Base-by-base conservation (phyloP, 37 sponge, comb jelly and placozoan genomes). In the Petrosia ficiformis region DNA sequence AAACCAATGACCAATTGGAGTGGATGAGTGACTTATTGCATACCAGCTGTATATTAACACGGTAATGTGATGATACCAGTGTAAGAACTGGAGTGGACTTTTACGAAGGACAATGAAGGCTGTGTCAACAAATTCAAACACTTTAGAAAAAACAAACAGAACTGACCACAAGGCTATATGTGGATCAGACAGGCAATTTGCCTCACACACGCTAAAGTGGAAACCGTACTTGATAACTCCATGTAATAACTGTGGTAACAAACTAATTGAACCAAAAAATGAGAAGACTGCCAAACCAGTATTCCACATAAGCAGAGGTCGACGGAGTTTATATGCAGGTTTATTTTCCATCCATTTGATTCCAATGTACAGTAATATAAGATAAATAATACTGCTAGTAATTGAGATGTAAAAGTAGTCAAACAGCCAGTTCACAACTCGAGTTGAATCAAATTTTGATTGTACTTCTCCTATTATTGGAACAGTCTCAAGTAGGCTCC, bases 301-400 rank as follows among this genome's bases (percentile, higher is more conserved):
- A 34, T 89, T 89, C 90, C 90, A 89, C 59, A 79, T 35, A 14
- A 58, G 25, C n/a, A 89, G 78, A 29, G 66, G 61, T 5, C 24
- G 24, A 6, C 78, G 44, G 19, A 82, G 74, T 1, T 48, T 30
- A 65, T 39, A 75, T 0, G 86, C 73, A 0, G 16, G 24, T 22
- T 61, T 35, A 48, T 66, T 54, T 24, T 31, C 65, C 92, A 92
- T 92, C 65, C 65, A 73, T 71, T 70, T 63, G 40, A 37, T 63
- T 14, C 87, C 83, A 2, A 35, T 36, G 41, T 57, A 77, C 39
- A 90, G 48, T 4, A 76, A 30, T 38, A 78, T 1, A 14, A 90
- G 60, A 41, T 90, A 90, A 44, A 79, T 42, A 0, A 37, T 38
- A 43, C 66, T 39, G 52, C 56, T 35, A 5, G 43, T 26, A 0